Percentiles rank a stretch among this genome's conserved stretches.
phyloP scores from a whole-genome alignment of 2,797 vertebrate species.

The Lateolabrax maculatus region DNA sequence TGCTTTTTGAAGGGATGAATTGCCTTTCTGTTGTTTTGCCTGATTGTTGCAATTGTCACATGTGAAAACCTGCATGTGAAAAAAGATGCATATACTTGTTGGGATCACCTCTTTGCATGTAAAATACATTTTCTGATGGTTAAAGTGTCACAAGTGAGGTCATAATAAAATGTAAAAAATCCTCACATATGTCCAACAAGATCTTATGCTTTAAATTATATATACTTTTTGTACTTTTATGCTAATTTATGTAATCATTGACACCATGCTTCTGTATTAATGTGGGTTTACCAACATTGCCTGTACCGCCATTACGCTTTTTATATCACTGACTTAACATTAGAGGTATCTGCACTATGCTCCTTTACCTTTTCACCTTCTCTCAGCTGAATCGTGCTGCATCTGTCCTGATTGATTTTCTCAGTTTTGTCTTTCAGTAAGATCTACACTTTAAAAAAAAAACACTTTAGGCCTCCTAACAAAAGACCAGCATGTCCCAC shows the following conservation, averaged over 20 bases:
- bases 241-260: neutral
- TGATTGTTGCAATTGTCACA: neutral
- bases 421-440: neutral
- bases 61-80: neutral
- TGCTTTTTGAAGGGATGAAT: neutral
- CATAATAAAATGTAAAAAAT: neutral
- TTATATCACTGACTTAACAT: neutral
- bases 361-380: conserved; percentile 40
- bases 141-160: neutral
- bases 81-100: neutral
- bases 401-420: conserved; percentile 34
- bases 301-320: neutral
- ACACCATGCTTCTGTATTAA: neutral
- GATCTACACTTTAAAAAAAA: neutral
- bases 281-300: neutral
- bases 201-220: neutral
- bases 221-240: neutral
- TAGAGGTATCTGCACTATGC: conserved; percentile 1
- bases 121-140: neutral
- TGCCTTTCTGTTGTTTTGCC: neutral
- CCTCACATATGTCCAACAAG: neutral
- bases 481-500: neutral
- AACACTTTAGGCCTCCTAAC: neutral
- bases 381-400: neutral
- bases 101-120: neutral